These are phyloP conservation scores for Dichetophora obliterata DNA, from an alignment of 2,888 invertebrate species.

Conservation along the genomic window DNA sequence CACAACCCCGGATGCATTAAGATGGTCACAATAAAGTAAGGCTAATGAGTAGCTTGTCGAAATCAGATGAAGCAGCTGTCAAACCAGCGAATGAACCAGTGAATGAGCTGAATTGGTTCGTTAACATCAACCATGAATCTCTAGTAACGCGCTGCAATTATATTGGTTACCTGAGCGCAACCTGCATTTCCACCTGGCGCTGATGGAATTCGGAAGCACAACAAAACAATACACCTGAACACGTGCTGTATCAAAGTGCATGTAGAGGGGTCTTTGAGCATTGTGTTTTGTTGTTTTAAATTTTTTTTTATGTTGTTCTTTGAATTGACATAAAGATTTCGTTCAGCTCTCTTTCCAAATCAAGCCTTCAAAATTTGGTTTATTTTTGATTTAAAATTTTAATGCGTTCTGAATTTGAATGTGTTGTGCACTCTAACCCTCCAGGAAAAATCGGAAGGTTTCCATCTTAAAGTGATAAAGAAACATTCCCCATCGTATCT, in stretches of 20 bases:
- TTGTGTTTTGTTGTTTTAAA: background rate
- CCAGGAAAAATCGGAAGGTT: too few species aligned
- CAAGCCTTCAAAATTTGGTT: background rate
- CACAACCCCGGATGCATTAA: background rate
- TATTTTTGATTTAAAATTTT: too few species aligned
- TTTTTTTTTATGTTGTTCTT: background rate
- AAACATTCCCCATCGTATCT: too few species aligned
- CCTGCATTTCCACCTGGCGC: constrained; percentile 16
- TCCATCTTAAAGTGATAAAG: too few species aligned
- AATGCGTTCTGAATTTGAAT: too few species aligned
- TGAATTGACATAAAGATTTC: background rate
- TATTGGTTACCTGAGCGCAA: constrained; percentile 33
- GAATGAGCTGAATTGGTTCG: constrained; percentile 12
- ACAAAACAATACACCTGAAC: constrained; percentile 19
- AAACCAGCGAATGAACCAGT: background rate
- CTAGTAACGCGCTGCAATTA: constrained; percentile 26
- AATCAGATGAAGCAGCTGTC: background rate
- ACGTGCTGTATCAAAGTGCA: background rate
- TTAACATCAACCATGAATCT: constrained; percentile 5
- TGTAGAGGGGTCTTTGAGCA: background rate
- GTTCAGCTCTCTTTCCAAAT: background rate
- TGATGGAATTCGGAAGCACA: constrained; percentile 27
- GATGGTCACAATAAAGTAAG: background rate
- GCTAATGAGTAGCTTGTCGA: constrained; percentile 18
- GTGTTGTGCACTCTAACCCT: too few species aligned